phyloP scores from a whole-genome alignment of 2,888 invertebrate genomes.

The Dichetophora obliterata region DNA sequence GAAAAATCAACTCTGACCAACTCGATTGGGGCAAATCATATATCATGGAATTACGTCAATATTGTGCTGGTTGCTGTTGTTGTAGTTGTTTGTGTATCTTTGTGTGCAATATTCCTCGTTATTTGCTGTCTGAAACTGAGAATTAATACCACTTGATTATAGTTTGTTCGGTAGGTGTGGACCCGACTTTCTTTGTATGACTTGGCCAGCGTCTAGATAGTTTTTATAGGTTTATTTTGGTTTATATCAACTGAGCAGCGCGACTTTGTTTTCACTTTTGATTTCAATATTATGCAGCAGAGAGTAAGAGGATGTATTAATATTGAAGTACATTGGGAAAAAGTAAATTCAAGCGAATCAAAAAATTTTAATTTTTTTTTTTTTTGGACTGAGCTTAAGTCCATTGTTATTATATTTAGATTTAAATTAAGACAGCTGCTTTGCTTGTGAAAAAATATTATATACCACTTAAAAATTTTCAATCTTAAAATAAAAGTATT shows the following conservation, averaged over 20 bases:
- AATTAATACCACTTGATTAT: constrained; percentile 28
- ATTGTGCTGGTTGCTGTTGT: background rate
- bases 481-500: too few species aligned
- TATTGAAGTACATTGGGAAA: background rate
- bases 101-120: background rate
- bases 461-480: too few species aligned
- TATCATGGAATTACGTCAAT: constrained; percentile 49
- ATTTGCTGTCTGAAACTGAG: background rate
- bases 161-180: background rate
- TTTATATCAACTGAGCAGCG: background rate
- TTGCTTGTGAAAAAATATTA: too few species aligned
- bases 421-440: too few species aligned
- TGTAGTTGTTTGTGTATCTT: background rate
- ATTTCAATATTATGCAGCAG: constrained; percentile 2
- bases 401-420: too few species aligned
- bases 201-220: background rate
- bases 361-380: too few species aligned
- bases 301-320: background rate
- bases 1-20: constrained; percentile 46
- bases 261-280: constrained; percentile 33
- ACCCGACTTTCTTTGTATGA: background rate
- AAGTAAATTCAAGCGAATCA: too few species aligned
- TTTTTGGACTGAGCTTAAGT: too few species aligned
- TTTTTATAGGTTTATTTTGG: background rate
- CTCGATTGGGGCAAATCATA: constrained; percentile 51